Percentiles rank a stretch among this genome's conserved stretches.
Conservation (phyloP, 2,888 invertebrate species). For the Drosophila merina region DNA sequence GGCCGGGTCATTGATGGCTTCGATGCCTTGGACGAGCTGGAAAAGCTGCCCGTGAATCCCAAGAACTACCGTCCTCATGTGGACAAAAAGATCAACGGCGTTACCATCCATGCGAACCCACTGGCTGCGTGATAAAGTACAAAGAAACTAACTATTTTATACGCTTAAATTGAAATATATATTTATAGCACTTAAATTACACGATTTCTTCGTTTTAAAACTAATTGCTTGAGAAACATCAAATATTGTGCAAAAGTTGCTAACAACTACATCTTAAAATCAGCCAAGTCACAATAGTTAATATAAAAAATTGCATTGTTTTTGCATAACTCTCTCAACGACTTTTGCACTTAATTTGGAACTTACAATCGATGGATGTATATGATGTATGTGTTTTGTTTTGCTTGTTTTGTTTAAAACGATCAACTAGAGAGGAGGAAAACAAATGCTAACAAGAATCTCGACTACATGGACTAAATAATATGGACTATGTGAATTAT, state of each 20-base stretch:
- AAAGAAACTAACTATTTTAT: neutral
- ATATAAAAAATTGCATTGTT: conserved; percentile 71
- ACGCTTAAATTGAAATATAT: conserved; percentile 35
- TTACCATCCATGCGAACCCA: conserved; percentile 99
- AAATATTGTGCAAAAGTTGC: conserved; percentile 67
- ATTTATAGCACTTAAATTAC: conserved; percentile 65
- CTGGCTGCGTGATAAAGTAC: conserved; percentile 88
- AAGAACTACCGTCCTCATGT: conserved; percentile 95
- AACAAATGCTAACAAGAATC: conserved; percentile 78
- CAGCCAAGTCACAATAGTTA: conserved; percentile 59
- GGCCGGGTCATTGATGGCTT: conserved; percentile 99
- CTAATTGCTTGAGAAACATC: conserved; percentile 75
- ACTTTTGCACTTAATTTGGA: conserved; percentile 63
- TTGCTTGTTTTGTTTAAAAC: conserved; percentile 40
- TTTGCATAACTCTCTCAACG: conserved; percentile 47
- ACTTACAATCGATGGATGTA: conserved; percentile 60
- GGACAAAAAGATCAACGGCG: conserved; percentile 93
- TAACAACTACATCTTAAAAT: conserved; percentile 55
- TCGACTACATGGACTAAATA: conserved; percentile 57
- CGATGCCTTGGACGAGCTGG: conserved; percentile 97
- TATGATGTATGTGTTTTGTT: conserved; percentile 36
- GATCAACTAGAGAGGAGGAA: conserved; percentile 62
- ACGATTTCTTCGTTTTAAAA: conserved; percentile 52
- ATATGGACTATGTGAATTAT: conserved; percentile 43
- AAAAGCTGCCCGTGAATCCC: conserved; percentile 96